Base-by-base conservation (phyloP, 2,797 vertebrate species). In the Semaprochilodus insignis region DNA sequence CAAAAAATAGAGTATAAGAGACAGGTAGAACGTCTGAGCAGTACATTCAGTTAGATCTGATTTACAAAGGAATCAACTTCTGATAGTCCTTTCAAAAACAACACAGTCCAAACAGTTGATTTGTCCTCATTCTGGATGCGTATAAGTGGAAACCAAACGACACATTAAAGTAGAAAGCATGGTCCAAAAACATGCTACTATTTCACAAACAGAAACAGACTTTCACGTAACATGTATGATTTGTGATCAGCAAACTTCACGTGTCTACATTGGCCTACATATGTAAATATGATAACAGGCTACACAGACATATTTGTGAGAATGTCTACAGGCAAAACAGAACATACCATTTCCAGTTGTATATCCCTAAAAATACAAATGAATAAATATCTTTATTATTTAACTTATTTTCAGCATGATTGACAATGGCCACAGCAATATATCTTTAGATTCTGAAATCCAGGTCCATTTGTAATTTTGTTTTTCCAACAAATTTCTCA, bases 311-410 rank as follows among this genome's bases (percentile, higher is more conserved):
- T 25, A 48, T 48, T 48, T 72, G 8, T 14, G 57, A 57, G 72
- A 54, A 55, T 59, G 72, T 63, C 60, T 57, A 59, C 48, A 48
- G 62, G 60, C 60, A 73, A 77, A 71, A 21, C 7, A 70, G 21
- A 62, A 54, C 62, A 79, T 55, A 59, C 40, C 4, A 54, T 76
- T 80, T 76, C 51, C 69, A 81, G 74, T 63, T 85, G 90, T 90
- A 93, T 88, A 91, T 92, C 92, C 86, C 87, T 69, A 81, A 88
- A 84, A 87, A 87, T 86, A 90, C 87, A 88, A 90, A 93, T 92
- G 91, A 80, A 83, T 85, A 80, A 82, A 83, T 77, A 80, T 85
- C 48, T 52, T 65, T 40, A 77, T 73, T 65, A 82, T 85, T 51
- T 23, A 70, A 74, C 60, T 31, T 54, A 81, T 89, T 91, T 91